Base-by-base conservation (phyloP, 2,113 vertebrate genomes). In the Leptosomus discolor region DNA sequence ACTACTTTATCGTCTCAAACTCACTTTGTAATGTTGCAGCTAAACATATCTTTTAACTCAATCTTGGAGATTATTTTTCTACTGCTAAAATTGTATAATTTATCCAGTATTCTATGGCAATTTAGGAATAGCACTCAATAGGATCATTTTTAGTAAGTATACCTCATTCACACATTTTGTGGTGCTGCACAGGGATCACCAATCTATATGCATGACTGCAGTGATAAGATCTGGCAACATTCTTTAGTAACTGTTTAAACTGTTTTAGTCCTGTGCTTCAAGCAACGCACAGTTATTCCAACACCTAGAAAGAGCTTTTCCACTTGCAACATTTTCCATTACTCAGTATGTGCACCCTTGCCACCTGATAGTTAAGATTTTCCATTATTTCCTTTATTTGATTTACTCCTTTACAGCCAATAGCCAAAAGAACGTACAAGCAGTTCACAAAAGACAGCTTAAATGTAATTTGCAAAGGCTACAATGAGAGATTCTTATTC, bases 271-370 rank as follows among this genome's bases (percentile, higher is more conserved):
- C 75, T 94, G 94, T 84, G 67, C 93, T 98, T 98, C 96, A 96
- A 98, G 97, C 98, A 98, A 98, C 85, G 91, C 96, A 96, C 97
- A 98, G 96, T 98, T 98, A 98, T 98, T 98, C 98, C 98, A 98
- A 97, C 95, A 98, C 77, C 94, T 78, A 46, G 88, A 92, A 85
- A 85, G 68, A 97, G 95, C 96, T 98, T 98, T 99, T 98, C 98
- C 98, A 98, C 95, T 98, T 95, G 96, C 92, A 93, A 96, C 93
- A 98, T 98, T 99, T 98, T 99, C 98, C 97, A 83, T 97, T 98
- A 91, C 97, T 98, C 97, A 93, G 90, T 97, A 97, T 96, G 98
- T 96, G 98, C 70, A 98, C 97, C 90, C 97, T 53, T 83, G 78
- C 51, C 90, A 84, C 75, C 8, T 23, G 51, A 73, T 17, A 95